Base-by-base conservation (phyloP, 2,888 invertebrate genomes). In the Brenthis ino region DNA sequence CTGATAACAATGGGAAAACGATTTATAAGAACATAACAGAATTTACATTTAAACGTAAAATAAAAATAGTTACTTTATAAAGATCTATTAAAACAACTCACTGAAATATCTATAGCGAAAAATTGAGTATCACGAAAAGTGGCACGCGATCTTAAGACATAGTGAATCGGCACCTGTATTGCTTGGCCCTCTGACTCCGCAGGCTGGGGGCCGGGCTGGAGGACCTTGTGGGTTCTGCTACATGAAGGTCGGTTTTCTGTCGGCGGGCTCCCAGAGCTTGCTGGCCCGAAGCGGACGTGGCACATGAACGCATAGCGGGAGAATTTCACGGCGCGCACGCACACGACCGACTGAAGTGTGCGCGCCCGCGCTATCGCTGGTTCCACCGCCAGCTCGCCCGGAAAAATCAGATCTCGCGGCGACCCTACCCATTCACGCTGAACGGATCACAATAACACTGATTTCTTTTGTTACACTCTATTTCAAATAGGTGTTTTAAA, bases 181-280 rank as follows among this genome's bases (percentile, higher is more conserved):
- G 88, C 86, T 94, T 87, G 79, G 88, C 85, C 68, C 92, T 83
- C 76, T 93, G 93, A 78, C 91, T 91, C 70, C 93, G 89, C 77
- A 95, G 95, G 80, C 94, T 94, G 75, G 93, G 93, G 13, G 92
- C 90, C 12, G 92, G 93, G 77, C 91, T 91, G 73, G 82, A 81
- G 48, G 91, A 89, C 69, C 91, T 86, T 20, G 84, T 77, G 60
- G 92, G 88, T 70, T 90, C 93, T 2, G 90, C 89, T 69, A 93
- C 92, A 76, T 91, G 93, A 16, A 92, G 86, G 84, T 93, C 93
- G 16, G 93, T 93, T 83, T 93, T 91, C 89, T 95, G 85, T 88
- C 96, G 73, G 77, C 94, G 75, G 87, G 95, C 84, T 90, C 96
- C 80, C 77, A 91, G 80, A 57, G 78, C 76, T 71, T 77, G 76